Conservation (phyloP, 2,797 vertebrate species). For the Pseudotriccus pelzelni region DNA sequence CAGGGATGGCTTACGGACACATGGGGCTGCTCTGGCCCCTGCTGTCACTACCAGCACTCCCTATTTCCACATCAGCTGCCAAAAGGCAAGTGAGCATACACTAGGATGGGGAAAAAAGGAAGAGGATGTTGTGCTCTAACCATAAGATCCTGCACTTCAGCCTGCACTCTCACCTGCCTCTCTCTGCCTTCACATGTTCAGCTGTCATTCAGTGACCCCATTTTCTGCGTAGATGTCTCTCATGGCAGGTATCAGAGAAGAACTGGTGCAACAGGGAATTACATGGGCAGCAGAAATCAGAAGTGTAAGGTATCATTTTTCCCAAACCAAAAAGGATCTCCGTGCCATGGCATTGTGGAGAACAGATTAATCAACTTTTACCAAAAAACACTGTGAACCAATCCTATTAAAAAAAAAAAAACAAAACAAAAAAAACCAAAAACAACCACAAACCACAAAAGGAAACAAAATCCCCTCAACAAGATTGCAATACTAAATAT, state of each 20-base stretch:
- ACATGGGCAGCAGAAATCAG: not conserved
- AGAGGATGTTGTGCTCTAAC: not conserved
- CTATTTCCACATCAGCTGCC: not conserved
- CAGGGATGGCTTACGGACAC: not conserved
- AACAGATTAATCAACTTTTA: not conserved
- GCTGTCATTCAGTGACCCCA: not conserved
- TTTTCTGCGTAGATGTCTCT: not conserved
- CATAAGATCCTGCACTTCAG: not conserved
- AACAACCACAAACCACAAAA: not conserved
- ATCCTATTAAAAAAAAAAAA: not conserved
- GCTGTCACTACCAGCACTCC: accelerated
- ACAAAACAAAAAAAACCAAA: accelerated
- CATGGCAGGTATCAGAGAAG: not conserved
- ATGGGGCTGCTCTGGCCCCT: not conserved
- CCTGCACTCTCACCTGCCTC: not conserved
- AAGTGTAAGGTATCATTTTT: not conserved
- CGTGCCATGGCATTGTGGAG: not conserved
- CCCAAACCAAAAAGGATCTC: not conserved
- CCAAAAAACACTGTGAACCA: not conserved
- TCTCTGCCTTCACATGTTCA: not conserved
- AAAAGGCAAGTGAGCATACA: not conserved
- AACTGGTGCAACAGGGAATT: not conserved
- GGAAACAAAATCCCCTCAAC: accelerated
- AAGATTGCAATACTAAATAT: not conserved
- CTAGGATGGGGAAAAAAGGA: accelerated